Evolutionary conservation across 2,797 vertebrate genomes (phyloP).

Genomic region (Hoplostethus mediterraneus): DNA sequence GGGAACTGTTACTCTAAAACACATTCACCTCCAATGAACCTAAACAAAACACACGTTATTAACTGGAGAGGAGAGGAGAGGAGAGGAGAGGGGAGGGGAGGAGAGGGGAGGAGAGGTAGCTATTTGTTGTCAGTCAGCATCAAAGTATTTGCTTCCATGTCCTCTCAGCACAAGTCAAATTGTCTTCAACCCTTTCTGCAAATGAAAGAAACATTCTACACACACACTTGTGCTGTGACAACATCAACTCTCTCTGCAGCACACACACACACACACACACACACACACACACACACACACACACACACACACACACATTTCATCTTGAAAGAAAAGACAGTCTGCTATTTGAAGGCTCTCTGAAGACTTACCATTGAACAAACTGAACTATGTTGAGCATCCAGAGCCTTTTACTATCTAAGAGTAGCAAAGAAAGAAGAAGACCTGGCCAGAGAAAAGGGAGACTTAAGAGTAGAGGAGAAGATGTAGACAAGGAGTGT

Average conservation of each 20-base stretch:
- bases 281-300: constrained; percentile 7
- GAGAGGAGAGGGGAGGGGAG: constrained; percentile 13
- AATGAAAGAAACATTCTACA: constrained; percentile 73
- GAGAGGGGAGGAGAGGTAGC: constrained; percentile 56
- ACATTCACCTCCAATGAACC: neutral
- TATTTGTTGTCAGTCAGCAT: constrained; percentile 76
- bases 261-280: constrained; percentile 34
- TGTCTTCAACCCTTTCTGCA: constrained; percentile 71
- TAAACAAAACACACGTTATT: neutral
- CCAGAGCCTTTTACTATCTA: constrained; percentile 39
- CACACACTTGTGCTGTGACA: constrained; percentile 54
- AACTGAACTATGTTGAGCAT: constrained; percentile 64
- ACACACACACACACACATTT: constrained; percentile 46
- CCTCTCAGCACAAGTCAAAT: constrained; percentile 75
- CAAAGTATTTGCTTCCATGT: constrained; percentile 73
- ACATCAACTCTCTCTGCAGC: constrained; percentile 63
- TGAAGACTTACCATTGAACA: constrained; percentile 64
- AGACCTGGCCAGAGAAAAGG: constrained; percentile 27
- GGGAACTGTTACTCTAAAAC: neutral
- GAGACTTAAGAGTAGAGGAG: constrained; percentile 16
- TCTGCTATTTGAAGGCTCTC: constrained; percentile 58
- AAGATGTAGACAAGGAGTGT: constrained; percentile 27
- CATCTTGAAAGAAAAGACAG: constrained; percentile 62
- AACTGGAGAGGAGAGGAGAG: constrained; percentile 6
- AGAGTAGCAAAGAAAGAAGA: constrained; percentile 25